Conservation (phyloP, 2,113 vertebrate species). For the Dasyurus viverrinus region DNA sequence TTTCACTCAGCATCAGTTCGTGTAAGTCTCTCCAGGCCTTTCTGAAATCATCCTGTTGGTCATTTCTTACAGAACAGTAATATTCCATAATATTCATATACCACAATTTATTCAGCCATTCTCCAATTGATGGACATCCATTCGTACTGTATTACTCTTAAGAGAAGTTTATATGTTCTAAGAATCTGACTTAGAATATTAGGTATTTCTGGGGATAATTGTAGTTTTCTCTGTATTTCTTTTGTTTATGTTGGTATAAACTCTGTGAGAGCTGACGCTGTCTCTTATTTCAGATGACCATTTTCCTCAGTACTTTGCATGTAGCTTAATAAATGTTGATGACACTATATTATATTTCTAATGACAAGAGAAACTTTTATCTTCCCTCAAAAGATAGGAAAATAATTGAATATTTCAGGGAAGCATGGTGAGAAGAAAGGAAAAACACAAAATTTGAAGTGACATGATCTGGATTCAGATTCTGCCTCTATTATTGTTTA, state of each 20-base stretch:
- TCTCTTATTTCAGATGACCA: not conserved
- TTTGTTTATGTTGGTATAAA: not conserved
- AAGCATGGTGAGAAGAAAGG: not conserved
- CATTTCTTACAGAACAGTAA: no score
- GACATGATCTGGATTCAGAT: not conserved
- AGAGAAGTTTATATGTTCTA: conserved; percentile 10
- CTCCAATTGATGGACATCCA: no score
- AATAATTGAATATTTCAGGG: not conserved
- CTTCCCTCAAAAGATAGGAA: not conserved
- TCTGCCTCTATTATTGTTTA: not conserved
- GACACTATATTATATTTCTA: not conserved
- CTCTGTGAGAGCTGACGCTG: not conserved
- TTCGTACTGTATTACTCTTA: not conserved
- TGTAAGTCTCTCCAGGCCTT: no score
- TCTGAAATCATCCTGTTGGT: no score
- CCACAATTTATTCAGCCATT: no score
- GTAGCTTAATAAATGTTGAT: not conserved
- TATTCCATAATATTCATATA: no score
- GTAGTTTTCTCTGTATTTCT: not conserved
- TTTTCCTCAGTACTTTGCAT: not conserved
- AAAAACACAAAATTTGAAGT: not conserved
- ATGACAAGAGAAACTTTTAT: conserved; percentile 1
- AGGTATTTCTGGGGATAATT: not conserved
- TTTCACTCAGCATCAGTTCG: no score
- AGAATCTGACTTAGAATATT: not conserved